A percentile compares a stretch with the other conserved stretches of the same genome.
Evolutionary conservation across 2,888 invertebrate species (phyloP).

Genomic region (Cataglyphis rosenhaueri): DNA sequence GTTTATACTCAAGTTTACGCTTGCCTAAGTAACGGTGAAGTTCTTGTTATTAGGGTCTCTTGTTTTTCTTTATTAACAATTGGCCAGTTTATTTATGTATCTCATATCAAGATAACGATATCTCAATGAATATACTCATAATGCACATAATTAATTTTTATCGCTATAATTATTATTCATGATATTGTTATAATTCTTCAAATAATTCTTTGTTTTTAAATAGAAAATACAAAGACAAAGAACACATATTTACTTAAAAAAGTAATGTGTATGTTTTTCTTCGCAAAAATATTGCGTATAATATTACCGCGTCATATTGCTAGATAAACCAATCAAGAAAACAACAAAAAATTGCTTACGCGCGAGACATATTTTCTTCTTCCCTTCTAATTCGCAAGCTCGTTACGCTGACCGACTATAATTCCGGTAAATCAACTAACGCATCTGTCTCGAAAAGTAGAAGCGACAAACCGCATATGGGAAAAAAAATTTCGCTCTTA

Average conservation of each 20-base stretch:
- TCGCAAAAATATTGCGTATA: background rate
- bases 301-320: background rate
- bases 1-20: background rate
- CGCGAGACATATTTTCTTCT: background rate
- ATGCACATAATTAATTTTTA: background rate
- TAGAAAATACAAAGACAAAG: background rate
- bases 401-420: background rate
- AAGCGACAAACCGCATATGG: background rate
- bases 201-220: background rate
- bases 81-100: background rate
- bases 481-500: background rate
- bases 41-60: background rate
- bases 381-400: background rate
- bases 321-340: background rate
- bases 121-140: background rate
- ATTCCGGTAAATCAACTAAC: background rate
- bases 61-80: background rate
- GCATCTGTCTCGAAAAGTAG: background rate
- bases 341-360: background rate
- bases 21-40: background rate
- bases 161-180: background rate
- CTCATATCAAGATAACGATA: background rate
- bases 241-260: background rate
- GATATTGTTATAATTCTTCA: background rate
- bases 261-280: background rate